Base-by-base conservation (phyloP, 2,888 invertebrate species). In the Drosophila kanekoi region DNA sequence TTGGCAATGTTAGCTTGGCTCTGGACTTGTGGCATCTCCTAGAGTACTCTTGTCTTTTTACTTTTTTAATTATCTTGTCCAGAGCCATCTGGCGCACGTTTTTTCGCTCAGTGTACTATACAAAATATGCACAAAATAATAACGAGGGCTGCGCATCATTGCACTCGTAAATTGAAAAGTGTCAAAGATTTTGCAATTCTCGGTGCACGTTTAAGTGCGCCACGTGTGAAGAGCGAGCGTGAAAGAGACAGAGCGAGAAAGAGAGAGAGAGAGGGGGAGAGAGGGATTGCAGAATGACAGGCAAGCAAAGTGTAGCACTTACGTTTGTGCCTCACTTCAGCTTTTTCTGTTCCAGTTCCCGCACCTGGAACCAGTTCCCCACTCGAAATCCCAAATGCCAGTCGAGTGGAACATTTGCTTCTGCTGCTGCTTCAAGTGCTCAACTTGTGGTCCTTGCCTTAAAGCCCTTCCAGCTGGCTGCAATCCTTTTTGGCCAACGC, bases 81-180 rank as follows among this genome's bases (percentile, higher is more conserved):
- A 28, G 28, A 28, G 28, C 28, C 28, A 28, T 28, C 28, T 28
- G 8, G 28, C 28, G 2, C 28, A 28, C 28, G 28, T 44, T 1
- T 40, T 66, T 63, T 72, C 18, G 51, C 41, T 5, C 44, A 58
- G 76, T 74, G 76, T 61, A 62, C 20, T 41, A 5, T 10, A 23
- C 3, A 40, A 13, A 37, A 14, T 16, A 73, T 41, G 40, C 38
- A 52, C 56, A 57, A 63, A 60, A 41, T 54, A 43, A 64, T 60
- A 74, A 45, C 47, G 51, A 53, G 28, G 38, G 53, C 33, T 66
- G 41, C 61, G 72, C 76, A 23, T 76, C 66, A 72, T 45, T 75
- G 77, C 74, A 71, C 67, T 71, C 76, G 77, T 59, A 75, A 75
- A 75, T 75, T 66, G 74, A 75, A 75, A 75, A 71, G 58, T 75